These are phyloP conservation scores for Malurus cyaneus DNA, from an alignment of 2,113 vertebrate species.

Conservation along the genomic window DNA sequence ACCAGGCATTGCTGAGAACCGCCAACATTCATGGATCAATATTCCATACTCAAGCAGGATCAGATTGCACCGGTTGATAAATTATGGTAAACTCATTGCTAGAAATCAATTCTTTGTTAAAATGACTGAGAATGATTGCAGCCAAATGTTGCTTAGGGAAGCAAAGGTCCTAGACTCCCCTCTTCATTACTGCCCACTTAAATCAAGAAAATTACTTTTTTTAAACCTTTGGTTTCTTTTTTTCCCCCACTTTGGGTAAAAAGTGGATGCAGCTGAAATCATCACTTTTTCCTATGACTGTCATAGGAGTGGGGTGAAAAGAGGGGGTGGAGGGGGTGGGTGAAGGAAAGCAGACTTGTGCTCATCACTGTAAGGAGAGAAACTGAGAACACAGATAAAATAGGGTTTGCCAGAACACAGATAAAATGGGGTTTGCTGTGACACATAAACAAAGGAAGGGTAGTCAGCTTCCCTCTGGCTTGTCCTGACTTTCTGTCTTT, in stretches of 20 bases:
- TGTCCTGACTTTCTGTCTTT: not conserved
- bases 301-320: not conserved
- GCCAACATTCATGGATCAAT: not conserved
- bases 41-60: not conserved
- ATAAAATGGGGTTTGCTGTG: not conserved
- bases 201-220: not conserved
- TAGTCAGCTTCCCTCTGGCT: not conserved
- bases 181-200: not conserved
- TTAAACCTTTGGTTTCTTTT: not conserved
- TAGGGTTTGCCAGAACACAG: not conserved
- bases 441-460: not conserved
- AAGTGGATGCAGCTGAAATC: not conserved
- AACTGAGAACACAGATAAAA: not conserved
- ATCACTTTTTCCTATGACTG: not conserved
- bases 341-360: not conserved
- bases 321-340: accelerated
- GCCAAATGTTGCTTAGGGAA: not conserved
- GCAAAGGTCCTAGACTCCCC: not conserved
- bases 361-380: not conserved
- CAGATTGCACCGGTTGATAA: not conserved
- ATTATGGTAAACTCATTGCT: not conserved
- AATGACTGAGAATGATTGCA: not conserved
- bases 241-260: not conserved
- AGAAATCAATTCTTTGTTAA: constrained; percentile 30
- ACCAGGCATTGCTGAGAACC: not conserved